These are phyloP conservation scores for Leucophora obtusa DNA, from an alignment of 2,888 invertebrate species.

Conservation along the genomic window DNA sequence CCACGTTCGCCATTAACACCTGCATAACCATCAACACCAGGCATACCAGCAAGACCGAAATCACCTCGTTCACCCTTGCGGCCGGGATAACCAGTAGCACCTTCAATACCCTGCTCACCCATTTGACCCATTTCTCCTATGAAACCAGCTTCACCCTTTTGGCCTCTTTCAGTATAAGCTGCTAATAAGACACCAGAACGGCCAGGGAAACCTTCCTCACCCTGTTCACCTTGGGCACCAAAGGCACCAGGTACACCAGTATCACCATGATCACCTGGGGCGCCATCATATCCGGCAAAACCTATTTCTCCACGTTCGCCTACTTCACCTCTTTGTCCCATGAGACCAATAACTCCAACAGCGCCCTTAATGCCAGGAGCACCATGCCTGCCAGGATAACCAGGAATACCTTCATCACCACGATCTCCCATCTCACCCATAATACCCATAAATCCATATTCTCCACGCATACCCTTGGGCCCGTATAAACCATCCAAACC, in stretches of 20 bases:
- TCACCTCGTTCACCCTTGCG: conserved; percentile 81
- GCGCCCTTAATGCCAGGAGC: conserved; percentile 79
- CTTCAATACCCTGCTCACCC: conserved; percentile 78
- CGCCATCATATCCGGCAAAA: conserved; percentile 79
- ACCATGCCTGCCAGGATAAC: conserved; percentile 78
- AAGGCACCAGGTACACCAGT: conserved; percentile 79
- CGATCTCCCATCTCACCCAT: conserved; percentile 79
- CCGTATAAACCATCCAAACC: conserved; percentile 80
- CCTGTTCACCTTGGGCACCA: conserved; percentile 81
- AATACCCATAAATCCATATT: conserved; percentile 81
- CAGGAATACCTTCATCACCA: conserved; percentile 78
- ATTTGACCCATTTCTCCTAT: conserved; percentile 76
- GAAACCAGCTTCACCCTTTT: conserved; percentile 80
- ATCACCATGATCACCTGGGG: conserved; percentile 80
- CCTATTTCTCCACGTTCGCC: conserved; percentile 79
- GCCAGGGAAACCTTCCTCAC: conserved; percentile 79
- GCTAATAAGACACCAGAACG: conserved; percentile 67
- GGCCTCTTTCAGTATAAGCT: conserved; percentile 81
- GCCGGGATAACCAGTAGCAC: conserved; percentile 78
- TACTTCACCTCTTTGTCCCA: conserved; percentile 80
- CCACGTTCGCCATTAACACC: conserved; percentile 85
- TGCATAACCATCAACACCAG: conserved; percentile 83
- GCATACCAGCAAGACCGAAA: conserved; percentile 80
- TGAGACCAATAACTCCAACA: conserved; percentile 76
- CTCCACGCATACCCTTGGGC: conserved; percentile 77